phyloP scores from a whole-genome alignment of 1,140 invertebrate genomes.

The Platyscapa corneri region DNA sequence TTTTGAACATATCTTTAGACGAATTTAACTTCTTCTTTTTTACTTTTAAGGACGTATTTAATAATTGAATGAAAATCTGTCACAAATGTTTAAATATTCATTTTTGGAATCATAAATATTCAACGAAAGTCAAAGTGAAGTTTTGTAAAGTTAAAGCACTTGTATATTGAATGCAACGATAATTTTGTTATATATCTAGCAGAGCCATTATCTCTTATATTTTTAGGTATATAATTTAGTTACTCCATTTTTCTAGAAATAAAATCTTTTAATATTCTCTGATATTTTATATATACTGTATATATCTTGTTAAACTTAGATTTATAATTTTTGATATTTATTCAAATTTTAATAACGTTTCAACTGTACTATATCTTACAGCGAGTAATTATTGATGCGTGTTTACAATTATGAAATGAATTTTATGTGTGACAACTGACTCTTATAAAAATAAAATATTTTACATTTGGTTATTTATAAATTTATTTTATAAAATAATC shows the following conservation, averaged over 20 bases:
- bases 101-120: slow-evolving; percentile 8
- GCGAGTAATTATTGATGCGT: not conserved
- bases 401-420: too few species aligned
- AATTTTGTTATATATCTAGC: not conserved
- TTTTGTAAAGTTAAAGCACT: slow-evolving; percentile 11
- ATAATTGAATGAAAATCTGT: not conserved
- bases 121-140: not conserved
- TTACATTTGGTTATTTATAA: not conserved
- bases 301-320: not conserved
- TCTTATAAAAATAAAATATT: too few species aligned
- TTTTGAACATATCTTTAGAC: not conserved
- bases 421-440: too few species aligned
- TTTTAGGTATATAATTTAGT: not conserved
- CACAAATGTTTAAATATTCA: slow-evolving; percentile 5
- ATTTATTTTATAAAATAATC: not conserved
- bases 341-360: not conserved
- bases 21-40: too few species aligned
- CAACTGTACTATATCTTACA: not conserved
- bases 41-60: not conserved
- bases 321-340: not conserved
- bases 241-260: not conserved
- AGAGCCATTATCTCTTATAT: not conserved
- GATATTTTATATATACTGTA: too few species aligned
- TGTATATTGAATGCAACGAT: not conserved
- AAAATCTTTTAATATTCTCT: not conserved